Evolutionary conservation across 2,113 vertebrate species (phyloP).

Genomic region (Dolichotis patagonum): DNA sequence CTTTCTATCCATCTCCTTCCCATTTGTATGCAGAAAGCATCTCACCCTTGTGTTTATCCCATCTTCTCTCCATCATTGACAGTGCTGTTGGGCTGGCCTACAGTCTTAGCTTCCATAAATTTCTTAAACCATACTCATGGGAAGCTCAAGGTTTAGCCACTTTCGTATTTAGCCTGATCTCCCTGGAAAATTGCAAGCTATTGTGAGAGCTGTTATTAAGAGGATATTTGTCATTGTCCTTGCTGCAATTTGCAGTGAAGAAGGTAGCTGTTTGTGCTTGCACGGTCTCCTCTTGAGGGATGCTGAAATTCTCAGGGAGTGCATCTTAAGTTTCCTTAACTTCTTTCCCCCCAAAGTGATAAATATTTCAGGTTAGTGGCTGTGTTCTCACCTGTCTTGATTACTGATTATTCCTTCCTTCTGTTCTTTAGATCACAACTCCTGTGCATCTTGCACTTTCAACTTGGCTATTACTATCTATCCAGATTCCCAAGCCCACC

Average conservation of each 20-base stretch:
- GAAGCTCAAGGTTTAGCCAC: neutral
- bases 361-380: neutral
- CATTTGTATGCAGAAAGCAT: neutral
- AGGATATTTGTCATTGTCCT: neutral
- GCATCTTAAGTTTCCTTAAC: constrained; percentile 3
- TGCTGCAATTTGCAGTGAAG: neutral
- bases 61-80: neutral
- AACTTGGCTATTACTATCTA: neutral
- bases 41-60: neutral
- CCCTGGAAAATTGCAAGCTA: neutral
- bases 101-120: neutral
- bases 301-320: neutral
- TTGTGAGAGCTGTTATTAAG: neutral
- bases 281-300: neutral
- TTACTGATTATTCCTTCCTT: neutral
- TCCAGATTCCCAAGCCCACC: neutral
- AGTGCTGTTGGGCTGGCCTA: neutral
- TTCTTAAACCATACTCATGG: neutral
- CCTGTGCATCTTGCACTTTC: neutral
- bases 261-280: neutral
- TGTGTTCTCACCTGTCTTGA: neutral
- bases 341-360: neutral
- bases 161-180: neutral
- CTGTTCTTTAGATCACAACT: neutral
- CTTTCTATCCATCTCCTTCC: neutral